Evolutionary conservation across 1,140 invertebrate species (phyloP), one percentile per base, ranked within the genome.

Genomic region (Condylostylus longicornis): DNA sequence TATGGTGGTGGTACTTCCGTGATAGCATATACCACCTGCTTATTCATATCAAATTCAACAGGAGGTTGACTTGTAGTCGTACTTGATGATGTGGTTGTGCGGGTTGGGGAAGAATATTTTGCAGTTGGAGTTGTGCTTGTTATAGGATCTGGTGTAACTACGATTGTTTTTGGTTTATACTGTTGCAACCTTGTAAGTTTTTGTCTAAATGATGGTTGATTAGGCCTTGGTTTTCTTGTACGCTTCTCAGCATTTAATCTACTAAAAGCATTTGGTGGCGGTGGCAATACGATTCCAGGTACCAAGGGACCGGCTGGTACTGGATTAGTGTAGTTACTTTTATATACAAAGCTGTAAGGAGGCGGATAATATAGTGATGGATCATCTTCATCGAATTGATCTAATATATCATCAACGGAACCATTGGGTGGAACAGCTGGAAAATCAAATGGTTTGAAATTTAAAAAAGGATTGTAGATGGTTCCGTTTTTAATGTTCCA

Each of bases 311-410:
- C 85, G 1, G 84, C 78, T 12, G 82, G 77, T 23, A 87, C 81
- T 14, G 64, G 65, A 19, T 75, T 80, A 1, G 75, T 68, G 57
- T 87, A 84, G 49, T 84, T 81, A 47, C 70, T 74, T 42, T 68
- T 69, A 58, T 85, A 88, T 40, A 77, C 75, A 63, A 87, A 88
- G 61, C 82, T 85, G 63, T 88, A 87, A 2, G 82, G 79, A 46
- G 83, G 82, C 41, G 83, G 83, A 69, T 88, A 86, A 51, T 86
- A 88, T 13, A 88, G 76, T 34, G 83, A 85, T 49, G 83, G 83
- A 64, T 88, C 83, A 58, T 85, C 82, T 60, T 85, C 81, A 63
- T 87, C 83, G 53, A 79, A 76, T 32, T 77, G 71, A 48, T 79
- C 76, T 28, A 76, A 75, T n/a, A 48, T 46, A 15, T 25, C 45